phyloP scores from a whole-genome alignment of 1,140 invertebrate species.

The Solen grandis region DNA sequence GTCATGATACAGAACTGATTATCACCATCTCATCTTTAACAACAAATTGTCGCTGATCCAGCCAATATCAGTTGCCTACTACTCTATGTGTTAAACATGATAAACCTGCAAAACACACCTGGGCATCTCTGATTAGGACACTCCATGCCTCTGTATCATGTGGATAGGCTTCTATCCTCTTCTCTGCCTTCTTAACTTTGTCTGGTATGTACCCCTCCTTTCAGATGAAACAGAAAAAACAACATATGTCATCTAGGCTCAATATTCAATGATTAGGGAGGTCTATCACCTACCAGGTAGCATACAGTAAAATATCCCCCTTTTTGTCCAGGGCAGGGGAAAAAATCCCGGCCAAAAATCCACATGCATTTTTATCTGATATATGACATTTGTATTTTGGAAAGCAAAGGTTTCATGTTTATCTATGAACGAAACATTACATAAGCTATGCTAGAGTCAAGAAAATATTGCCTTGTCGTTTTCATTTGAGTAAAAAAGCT shows the following conservation, averaged over 20 bases:
- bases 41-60: no score
- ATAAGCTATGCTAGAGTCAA: no score
- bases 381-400: not conserved
- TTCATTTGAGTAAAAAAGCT: no score
- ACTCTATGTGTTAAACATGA: no score
- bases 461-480: no score
- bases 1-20: no score
- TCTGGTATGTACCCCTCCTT: slow-evolving; percentile 79
- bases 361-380: no score
- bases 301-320: not conserved
- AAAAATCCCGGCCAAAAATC: no score
- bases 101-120: slow-evolving; percentile 80
- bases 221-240: not conserved
- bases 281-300: not conserved
- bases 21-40: no score
- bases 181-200: slow-evolving; percentile 81
- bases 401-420: not conserved
- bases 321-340: not conserved
- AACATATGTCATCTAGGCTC: not conserved
- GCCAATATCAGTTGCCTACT: no score
- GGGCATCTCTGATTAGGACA: slow-evolving; percentile 93
- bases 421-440: no score
- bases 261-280: not conserved
- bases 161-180: slow-evolving; percentile 88
- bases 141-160: slow-evolving; percentile 99